Percentiles rank a stretch among this genome's conserved stretches.
phyloP scores from a whole-genome alignment of 2,797 vertebrate genomes.

The Peromyscus attwateri region DNA sequence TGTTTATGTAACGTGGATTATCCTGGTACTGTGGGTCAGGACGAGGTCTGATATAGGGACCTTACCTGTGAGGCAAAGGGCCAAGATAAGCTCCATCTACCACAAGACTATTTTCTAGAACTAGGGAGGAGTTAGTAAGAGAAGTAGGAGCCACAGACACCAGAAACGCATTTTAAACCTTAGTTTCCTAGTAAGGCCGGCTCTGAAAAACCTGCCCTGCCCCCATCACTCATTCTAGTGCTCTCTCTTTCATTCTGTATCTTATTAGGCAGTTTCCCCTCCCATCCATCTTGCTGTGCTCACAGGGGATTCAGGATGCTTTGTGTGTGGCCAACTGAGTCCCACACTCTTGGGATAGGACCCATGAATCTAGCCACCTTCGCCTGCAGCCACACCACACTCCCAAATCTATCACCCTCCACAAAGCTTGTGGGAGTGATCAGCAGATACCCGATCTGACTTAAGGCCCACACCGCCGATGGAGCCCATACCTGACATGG shows the following conservation, averaged over 20 bases:
- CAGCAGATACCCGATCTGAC: neutral
- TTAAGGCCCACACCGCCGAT: neutral
- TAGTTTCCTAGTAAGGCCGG: slow-evolving; percentile 26
- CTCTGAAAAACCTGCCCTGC: neutral
- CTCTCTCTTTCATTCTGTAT: neutral
- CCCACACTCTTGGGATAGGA: neutral
- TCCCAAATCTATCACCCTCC: neutral
- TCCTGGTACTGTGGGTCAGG: neutral
- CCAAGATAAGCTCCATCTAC: slow-evolving; percentile 15
- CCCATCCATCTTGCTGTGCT: neutral
- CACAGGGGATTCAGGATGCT: neutral
- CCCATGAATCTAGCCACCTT: neutral
- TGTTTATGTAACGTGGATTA: slow-evolving; percentile 10
- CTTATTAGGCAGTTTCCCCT: neutral
- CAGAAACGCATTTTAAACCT: slow-evolving; percentile 42
- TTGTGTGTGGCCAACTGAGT: neutral
- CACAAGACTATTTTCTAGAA: neutral
- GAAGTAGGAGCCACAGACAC: neutral
- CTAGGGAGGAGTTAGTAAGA: neutral
- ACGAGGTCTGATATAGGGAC: slow-evolving; percentile 16
- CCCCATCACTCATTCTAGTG: neutral
- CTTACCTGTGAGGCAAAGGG: neutral
- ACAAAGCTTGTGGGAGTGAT: neutral
- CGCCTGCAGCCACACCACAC: accelerated
- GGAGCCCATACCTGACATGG: neutral